phyloP scores from a whole-genome alignment of 2,797 vertebrate genomes.

The Neopelma chrysocephalum region DNA sequence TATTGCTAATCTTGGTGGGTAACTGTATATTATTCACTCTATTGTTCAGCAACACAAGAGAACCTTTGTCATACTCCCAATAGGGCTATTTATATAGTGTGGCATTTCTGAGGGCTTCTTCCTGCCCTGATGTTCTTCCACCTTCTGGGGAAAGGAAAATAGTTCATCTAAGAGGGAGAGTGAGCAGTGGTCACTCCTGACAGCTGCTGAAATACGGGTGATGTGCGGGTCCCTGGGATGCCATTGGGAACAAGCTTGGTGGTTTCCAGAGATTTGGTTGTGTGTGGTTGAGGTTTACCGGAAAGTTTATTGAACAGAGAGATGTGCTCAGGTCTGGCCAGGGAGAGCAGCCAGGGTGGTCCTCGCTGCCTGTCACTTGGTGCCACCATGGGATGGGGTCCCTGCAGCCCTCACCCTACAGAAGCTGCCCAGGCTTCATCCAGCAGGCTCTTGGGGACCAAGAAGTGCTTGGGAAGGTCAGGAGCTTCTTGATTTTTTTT shows the following conservation, averaged over 20 bases:
- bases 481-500: background rate
- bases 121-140: constrained; percentile 54
- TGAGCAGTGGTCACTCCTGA: background rate
- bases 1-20: constrained; percentile 65
- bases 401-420: background rate
- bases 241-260: background rate
- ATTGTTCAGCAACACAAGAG: constrained; percentile 68
- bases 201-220: background rate
- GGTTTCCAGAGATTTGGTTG: background rate
- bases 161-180: background rate
- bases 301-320: background rate
- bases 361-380: background rate
- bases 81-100: constrained; percentile 50
- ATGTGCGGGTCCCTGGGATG: fast-evolving
- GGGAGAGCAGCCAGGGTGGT: background rate
- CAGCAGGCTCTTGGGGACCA: background rate
- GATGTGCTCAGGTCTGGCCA: background rate
- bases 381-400: background rate
- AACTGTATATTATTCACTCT: constrained; percentile 66
- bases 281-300: background rate
- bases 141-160: constrained; percentile 39
- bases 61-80: constrained; percentile 63
- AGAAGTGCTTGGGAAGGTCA: background rate
- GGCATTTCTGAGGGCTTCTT: constrained; percentile 45
- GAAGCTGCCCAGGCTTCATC: background rate